Base-by-base conservation (phyloP, 2,888 invertebrate genomes). In the Abrostola tripartita region DNA sequence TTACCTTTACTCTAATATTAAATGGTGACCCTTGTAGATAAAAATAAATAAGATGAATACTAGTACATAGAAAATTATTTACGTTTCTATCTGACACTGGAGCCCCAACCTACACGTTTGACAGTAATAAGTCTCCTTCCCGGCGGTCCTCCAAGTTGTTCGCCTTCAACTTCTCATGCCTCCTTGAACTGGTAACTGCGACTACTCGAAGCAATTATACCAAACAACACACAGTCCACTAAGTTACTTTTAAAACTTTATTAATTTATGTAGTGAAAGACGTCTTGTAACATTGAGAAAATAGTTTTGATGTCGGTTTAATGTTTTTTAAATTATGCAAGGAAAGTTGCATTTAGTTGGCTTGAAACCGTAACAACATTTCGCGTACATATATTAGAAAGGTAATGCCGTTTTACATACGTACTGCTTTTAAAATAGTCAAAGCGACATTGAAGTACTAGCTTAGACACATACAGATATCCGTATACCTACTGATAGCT, bases 121-220 rank as follows among this genome's bases (percentile, higher is more conserved):
- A 78, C 84, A 88, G 85, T 88, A 86, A 87, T 82, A 82, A 82
- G 81, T 81, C 81, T 74, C 73, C 75, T 80, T 73, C 77, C 80
- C 71, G 76, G 53, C 75, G 80, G 74, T 74, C 79, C 78, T 73
- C 70, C 78, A 81, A 84, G 79, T 84, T 83, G 73, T 61, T 71
- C 71, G 72, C 76, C 70, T 73, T 65, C 82, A 86, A 87, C 85
- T 89, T 85, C 85, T 85, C 85, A 88, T 86, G 89, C 86, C 83
- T 86, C 81, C 90, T 90, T 89, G 87, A 92, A 90, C 89, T 90
- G 83, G 84, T 88, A 90, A 90, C 90, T 90, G 87, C 89, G 83
- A 89, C 81, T 85, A 84, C 87, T 91, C 83, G 83, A 86, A 87
- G 88, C 89, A 91, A 91, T 91, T 91, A 91, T 89, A 85, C 79